Evolutionary conservation across 2,888 invertebrate genomes (phyloP), one percentile per base, ranked within the genome.

Genomic region (Phanerotoma sp.): DNA sequence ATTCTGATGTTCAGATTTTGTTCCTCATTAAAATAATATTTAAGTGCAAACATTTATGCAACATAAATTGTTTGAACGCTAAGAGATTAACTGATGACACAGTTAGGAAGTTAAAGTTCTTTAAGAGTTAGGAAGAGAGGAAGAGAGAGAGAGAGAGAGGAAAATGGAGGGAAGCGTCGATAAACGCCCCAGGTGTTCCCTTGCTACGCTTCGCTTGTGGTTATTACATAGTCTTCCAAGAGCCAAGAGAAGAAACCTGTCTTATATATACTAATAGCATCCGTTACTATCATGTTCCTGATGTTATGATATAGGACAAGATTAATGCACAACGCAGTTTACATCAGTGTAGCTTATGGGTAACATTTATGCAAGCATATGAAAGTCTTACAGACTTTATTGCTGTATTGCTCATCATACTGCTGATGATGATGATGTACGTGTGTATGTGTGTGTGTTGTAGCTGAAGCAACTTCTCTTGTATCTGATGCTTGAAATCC

Each of bases 131-230:
- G 42, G n/a, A n/a, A n/a, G n/a, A n/a, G n/a, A n/a, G n/a, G n/a
- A n/a, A n/a, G n/a, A n/a, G n/a, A n/a, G n/a, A n/a, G n/a, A n/a
- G n/a, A n/a, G n/a, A n/a, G n/a, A n/a, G n/a, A n/a, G n/a, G n/a
- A n/a, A n/a, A n/a, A n/a, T 42, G n/a, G 42, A 48, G 42, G 22
- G 25, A 5, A 25, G 35, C 20, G 33, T 35, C 33, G 47, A 54
- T 54, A 54, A 54, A 42, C 48, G 54, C 54, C 54, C 35, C 48
- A 48, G 54, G 54, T 54, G 54, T 33, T 48, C 10, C 42, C 38
- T 21, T 20, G 18, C 41, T 48, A 48, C 35, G 25, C 54, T 54
- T 54, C 47, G 41, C 48, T n/a, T 13, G 30, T 42, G 35, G 35
- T 42, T 18, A 46, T 48, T 48, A 53, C 33, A 41, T 35, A 54